These are phyloP conservation scores for Napeogenes sylphis DNA, from an alignment of 2,888 invertebrate species.

Conservation along the genomic window DNA sequence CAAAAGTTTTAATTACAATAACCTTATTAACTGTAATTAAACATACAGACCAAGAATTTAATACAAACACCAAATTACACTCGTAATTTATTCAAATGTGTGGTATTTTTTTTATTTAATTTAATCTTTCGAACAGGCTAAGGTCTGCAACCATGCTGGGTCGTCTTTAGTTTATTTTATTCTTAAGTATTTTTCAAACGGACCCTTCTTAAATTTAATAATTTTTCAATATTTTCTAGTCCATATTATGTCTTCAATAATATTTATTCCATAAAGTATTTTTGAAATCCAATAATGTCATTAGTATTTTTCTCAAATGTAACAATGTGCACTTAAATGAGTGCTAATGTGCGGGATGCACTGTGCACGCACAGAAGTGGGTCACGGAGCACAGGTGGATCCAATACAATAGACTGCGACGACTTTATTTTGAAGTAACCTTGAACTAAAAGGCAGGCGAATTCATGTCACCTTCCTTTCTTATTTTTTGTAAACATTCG, in stretches of 20 bases:
- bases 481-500: not conserved
- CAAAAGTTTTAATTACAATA: not conserved
- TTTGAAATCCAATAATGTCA: not conserved
- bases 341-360: constrained; percentile 17
- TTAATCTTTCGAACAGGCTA: no score
- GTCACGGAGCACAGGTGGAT: constrained; percentile 21
- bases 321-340: constrained; percentile 13
- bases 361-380: constrained; percentile 12
- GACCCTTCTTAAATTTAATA: no score
- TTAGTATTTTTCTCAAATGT: constrained; percentile 14
- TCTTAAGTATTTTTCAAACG: no score
- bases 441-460: constrained; percentile 2
- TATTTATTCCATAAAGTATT: no score
- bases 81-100: constrained; percentile 13
- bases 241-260: no score
- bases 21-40: not conserved
- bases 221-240: no score
- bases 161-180: no score
- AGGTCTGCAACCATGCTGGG: no score
- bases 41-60: not conserved
- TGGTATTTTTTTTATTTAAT: no score
- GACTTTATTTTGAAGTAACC: not conserved
- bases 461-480: not conserved
- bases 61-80: constrained; percentile 5
- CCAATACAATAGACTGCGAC: not conserved